Percentiles rank a stretch among this genome's conserved stretches.
Conservation (phyloP, 37 sponge, comb jelly and placozoan species). For the Chondrilla cf. caribensis region DNA sequence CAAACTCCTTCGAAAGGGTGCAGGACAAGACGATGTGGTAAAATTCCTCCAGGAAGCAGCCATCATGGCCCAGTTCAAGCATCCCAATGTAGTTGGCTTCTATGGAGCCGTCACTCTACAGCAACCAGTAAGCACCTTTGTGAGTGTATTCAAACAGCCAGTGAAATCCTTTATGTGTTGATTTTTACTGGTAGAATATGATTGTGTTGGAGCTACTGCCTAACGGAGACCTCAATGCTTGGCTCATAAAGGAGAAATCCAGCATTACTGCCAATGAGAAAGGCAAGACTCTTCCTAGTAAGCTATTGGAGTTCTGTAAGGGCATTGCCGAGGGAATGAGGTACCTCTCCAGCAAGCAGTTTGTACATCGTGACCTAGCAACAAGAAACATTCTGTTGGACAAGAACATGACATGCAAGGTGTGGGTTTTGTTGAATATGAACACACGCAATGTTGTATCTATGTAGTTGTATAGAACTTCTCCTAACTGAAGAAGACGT, state of each 20-base stretch:
- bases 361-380: slow-evolving; percentile 3
- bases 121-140: slow-evolving; percentile 45
- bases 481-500: too few species aligned
- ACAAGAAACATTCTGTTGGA: not conserved
- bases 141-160: not conserved
- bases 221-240: not conserved
- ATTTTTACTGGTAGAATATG: too few species aligned
- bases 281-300: not conserved
- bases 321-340: not conserved
- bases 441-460: not conserved
- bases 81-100: slow-evolving; percentile 56
- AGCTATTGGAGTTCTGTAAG: not conserved
- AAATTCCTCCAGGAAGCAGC: slow-evolving; percentile 73
- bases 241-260: not conserved
- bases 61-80: slow-evolving; percentile 77
- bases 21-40: slow-evolving; percentile 34
- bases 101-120: slow-evolving; percentile 70
- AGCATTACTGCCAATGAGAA: not conserved
- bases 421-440: not conserved
- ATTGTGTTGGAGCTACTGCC: slow-evolving; percentile 37
- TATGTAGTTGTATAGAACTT: too few species aligned
- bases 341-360: not conserved
- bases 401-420: not conserved
- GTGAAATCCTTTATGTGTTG: too few species aligned
- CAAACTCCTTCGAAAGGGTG: slow-evolving; percentile 32